Evolutionary conservation across 2,888 invertebrate species (phyloP), one percentile per base, ranked within the genome.

Genomic region (Helobdella robusta): DNA sequence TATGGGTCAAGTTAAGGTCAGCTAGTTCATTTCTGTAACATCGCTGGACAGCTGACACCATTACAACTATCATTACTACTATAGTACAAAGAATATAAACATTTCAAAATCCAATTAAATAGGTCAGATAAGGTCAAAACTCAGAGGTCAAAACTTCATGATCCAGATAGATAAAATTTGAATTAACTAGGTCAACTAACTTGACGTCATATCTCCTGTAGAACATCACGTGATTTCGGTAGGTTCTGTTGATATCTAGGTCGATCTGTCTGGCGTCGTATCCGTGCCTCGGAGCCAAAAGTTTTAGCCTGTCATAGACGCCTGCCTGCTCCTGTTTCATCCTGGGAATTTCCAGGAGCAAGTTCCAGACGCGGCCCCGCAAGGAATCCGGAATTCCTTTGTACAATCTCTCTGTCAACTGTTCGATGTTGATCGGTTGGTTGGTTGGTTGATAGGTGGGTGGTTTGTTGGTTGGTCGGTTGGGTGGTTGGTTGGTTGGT

Each of bases 211-310:
- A 98, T 76, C 97, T 84, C 80, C 92, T 89, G 73, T 94, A 81
- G 76, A 84, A 85, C 81, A 83, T 89, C 74, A 91, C 87, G 81
- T 98, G 92, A 83, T 98, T 94, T 74, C 97, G 85, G 81, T 95
- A 99, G 76, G 98, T 98, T 73, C 98, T 85, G 82, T 98, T 98
- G 18, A 99, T 95, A 83, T 98, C 98, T 35, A 98, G 87, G 83
- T 98, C 98, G 74, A 98, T 98, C 82, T 99, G 98, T 71, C 94
- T 84, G 69, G 95, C 91, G 81, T 98, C 95, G 30, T 93, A 91
- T 11, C 95, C 94, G 84, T 90, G 89, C 73, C 86, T 84, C 73
- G 90, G 85, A 18, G 95, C 93, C 72, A 91, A 81, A 73, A 85
- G 84, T 73, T 89, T 83, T 91, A 98, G 92, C 81, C 89, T 88